Base-by-base conservation (phyloP, 2,888 invertebrate genomes). In the Drosophila engyochracea region DNA sequence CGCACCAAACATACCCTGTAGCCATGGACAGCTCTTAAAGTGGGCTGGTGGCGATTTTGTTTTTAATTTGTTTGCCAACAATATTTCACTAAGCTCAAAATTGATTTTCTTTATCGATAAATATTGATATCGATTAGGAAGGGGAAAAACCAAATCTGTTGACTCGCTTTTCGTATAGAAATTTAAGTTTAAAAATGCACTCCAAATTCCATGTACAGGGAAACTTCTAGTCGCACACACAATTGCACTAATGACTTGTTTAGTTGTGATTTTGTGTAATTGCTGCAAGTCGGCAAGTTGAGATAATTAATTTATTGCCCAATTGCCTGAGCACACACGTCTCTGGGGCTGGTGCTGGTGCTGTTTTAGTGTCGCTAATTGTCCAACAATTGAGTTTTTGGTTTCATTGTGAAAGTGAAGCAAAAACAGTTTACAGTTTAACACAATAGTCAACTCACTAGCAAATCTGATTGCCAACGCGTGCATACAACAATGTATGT, bases 291-390 rank as follows among this genome's bases (percentile, higher is more conserved):
- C 39, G 71, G 64, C 69, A 57, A 57, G 79, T 63, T 79, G 73
- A 70, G 71, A 68, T 76, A 81, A 82, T 81, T 84, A 76, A 81
- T 81, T 84, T 76, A 76, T 85, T 84, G 76, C 85, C 63, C 76
- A 83, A 83, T 83, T 79, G 75, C 52, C 66, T 77, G 70, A 74
- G 65, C 70, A 67, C 63, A 67, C 69, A 71, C 63, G 3, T 44
- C 22, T 14, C 1, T 47, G 22, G 14, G 3, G 44, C 3, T 22
- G n/a, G 22, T 14, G 22, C 0, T 47, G 47, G 37, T 28, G 70
- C 67, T 64, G 76, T 68, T 85, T 82, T 76, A 85, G 82, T 85
- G 85, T 85, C 85, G 78, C 85, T 82, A 80, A 84, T 82, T 83
- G 82, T 81, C 83, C 74, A 81, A 74, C 69, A 79, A 76, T 82